Evolutionary conservation across 2,888 invertebrate genomes (phyloP).

Genomic region (Teinopalpus imperialis): DNA sequence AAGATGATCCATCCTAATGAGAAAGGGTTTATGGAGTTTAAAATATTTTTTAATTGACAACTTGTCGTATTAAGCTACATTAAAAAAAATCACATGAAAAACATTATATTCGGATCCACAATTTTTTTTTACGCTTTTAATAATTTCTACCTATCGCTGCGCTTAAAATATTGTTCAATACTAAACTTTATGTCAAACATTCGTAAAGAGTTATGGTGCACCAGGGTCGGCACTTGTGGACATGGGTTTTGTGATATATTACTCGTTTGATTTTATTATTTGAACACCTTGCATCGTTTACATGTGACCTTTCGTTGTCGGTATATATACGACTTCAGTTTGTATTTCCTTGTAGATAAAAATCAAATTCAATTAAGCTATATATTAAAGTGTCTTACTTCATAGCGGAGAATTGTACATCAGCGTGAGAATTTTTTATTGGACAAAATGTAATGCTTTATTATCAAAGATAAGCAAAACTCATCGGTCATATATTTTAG

Average conservation of each 20-base stretch:
- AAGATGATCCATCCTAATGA: no score
- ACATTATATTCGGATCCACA: no score
- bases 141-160: constrained; percentile 19
- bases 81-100: no score
- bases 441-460: constrained; percentile 26
- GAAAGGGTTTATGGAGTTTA: no score
- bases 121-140: no score
- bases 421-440: constrained; percentile 27
- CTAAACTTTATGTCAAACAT: constrained; percentile 31
- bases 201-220: constrained; percentile 40
- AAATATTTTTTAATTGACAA: no score
- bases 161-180: constrained; percentile 12
- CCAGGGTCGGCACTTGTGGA: constrained; percentile 33
- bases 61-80: no score
- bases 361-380: neutral
- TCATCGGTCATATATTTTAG: constrained; percentile 30
- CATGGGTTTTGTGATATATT: constrained; percentile 40
- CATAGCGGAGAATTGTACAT: constrained; percentile 4
- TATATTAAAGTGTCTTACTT: neutral
- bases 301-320: neutral
- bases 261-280: constrained; percentile 39
- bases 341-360: neutral
- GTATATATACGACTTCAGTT: neutral
- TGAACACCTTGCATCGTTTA: constrained; percentile 35
- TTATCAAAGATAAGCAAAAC: constrained; percentile 28